phyloP scores from a whole-genome alignment of 2,888 invertebrate species.

The Drosophila niveifrons region DNA sequence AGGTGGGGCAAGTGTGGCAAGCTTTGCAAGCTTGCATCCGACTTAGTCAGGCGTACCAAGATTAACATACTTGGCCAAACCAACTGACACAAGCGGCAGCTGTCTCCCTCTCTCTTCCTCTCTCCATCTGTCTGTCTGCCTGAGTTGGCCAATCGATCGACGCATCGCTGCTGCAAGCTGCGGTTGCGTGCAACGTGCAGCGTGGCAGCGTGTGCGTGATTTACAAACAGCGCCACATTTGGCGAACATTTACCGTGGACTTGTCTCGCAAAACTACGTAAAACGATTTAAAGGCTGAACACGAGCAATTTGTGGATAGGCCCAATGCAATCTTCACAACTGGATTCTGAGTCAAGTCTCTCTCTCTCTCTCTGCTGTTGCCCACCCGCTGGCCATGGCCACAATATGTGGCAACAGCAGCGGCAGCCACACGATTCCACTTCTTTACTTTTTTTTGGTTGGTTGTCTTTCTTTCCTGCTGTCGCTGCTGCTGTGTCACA shows the following conservation, averaged over 20 bases:
- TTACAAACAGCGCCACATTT: constrained; percentile 82
- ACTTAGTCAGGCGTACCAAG: constrained; percentile 66
- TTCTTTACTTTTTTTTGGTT: not conserved
- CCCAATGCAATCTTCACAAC: constrained; percentile 10
- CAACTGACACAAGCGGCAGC: constrained; percentile 43
- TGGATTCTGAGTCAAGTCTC: constrained; percentile 10
- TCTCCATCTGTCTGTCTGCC: constrained; percentile 3
- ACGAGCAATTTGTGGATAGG: constrained; percentile 78
- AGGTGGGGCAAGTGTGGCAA: constrained; percentile 13
- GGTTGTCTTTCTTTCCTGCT: not conserved
- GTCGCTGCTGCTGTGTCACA: constrained; percentile 51
- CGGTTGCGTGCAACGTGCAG: constrained; percentile 66
- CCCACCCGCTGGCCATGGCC: constrained; percentile 57
- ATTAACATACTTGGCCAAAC: constrained; percentile 73
- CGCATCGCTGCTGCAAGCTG: constrained; percentile 28
- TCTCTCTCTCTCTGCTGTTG: constrained; percentile 18
- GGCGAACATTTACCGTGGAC: constrained; percentile 77
- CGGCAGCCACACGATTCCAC: constrained; percentile 1
- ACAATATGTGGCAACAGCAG: constrained; percentile 20
- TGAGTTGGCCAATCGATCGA: constrained; percentile 70
- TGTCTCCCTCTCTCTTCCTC: not conserved
- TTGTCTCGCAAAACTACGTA: constrained; percentile 75
- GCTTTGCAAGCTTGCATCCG: constrained; percentile 18
- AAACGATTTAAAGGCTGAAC: constrained; percentile 78
- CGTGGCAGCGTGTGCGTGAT: constrained; percentile 71